A percentile compares a stretch with the other conserved stretches of the same genome.
These are phyloP conservation scores for Myotis brandtii DNA, from an alignment of 2,113 vertebrate genomes.

Conservation along the genomic window DNA sequence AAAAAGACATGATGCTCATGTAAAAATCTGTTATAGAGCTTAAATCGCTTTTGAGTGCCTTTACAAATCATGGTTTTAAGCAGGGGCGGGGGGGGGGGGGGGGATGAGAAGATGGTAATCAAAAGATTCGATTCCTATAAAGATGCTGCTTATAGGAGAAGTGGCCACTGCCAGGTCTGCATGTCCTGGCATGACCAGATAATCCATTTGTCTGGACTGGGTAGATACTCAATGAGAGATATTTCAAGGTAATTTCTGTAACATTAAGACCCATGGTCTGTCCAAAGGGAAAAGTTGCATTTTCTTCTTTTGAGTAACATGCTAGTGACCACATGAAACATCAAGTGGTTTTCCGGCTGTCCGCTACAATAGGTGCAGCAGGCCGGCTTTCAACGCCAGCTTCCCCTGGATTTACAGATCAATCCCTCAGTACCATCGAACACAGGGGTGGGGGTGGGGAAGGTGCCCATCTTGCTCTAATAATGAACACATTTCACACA, in stretches of 20 bases:
- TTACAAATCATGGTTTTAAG: slow-evolving; percentile 34
- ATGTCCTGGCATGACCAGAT: neutral
- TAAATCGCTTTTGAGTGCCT: neutral
- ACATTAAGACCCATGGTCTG: neutral
- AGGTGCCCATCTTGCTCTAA: neutral
- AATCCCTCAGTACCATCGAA: neutral
- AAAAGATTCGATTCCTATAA: neutral
- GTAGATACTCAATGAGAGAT: neutral
- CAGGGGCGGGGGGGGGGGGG: neutral
- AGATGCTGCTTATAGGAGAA: neutral
- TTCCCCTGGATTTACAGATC: neutral
- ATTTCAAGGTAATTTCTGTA: neutral
- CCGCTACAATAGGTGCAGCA: neutral
- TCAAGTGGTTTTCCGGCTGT: neutral
- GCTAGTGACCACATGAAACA: neutral
- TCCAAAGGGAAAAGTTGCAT: neutral
- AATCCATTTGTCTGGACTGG: neutral
- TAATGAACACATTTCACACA: neutral
- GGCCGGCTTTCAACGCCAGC: neutral
- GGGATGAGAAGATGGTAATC: neutral
- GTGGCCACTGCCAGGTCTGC: neutral
- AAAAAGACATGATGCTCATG: neutral
- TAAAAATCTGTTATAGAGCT: neutral
- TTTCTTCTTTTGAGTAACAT: slow-evolving; percentile 4
- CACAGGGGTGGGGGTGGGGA: neutral